These are phyloP conservation scores for Plutomurus gul DNA, from an alignment of 1,140 invertebrate genomes.

Conservation along the genomic window DNA sequence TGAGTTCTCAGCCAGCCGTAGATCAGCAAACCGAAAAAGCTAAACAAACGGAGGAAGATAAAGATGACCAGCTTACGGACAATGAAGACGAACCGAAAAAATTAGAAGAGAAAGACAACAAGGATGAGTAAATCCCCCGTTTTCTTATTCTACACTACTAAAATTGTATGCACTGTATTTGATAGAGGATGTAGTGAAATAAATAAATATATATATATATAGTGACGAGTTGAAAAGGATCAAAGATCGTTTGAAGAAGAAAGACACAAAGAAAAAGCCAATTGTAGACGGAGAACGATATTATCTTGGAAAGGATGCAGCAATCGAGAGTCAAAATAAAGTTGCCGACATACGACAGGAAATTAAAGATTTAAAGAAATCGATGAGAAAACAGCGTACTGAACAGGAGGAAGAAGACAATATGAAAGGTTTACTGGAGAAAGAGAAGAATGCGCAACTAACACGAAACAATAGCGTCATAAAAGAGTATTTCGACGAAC, in stretches of 20 bases:
- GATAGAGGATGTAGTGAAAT: background rate
- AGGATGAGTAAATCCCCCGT: background rate
- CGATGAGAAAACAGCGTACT: conserved; percentile 64
- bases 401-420: conserved; percentile 57
- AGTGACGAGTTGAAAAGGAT: background rate
- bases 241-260: conserved; percentile 41
- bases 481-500: conserved; percentile 73
- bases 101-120: too few species aligned
- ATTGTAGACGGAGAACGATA: conserved; percentile 62
- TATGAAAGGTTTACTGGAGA: conserved; percentile 52
- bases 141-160: too few species aligned
- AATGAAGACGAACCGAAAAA: background rate
- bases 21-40: background rate
- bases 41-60: background rate
- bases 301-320: conserved; percentile 70
- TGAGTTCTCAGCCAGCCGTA: conserved; percentile 71
- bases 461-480: conserved; percentile 67
- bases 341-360: conserved; percentile 62
- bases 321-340: conserved; percentile 68
- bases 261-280: conserved; percentile 49
- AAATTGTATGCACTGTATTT: background rate
- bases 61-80: background rate
- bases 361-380: conserved; percentile 65
- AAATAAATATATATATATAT: background rate
- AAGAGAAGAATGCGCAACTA: conserved; percentile 57